Percentiles rank a stretch among this genome's conserved stretches.
phyloP scores from a whole-genome alignment of 2,113 vertebrate genomes.

The Eonycteris spelaea region DNA sequence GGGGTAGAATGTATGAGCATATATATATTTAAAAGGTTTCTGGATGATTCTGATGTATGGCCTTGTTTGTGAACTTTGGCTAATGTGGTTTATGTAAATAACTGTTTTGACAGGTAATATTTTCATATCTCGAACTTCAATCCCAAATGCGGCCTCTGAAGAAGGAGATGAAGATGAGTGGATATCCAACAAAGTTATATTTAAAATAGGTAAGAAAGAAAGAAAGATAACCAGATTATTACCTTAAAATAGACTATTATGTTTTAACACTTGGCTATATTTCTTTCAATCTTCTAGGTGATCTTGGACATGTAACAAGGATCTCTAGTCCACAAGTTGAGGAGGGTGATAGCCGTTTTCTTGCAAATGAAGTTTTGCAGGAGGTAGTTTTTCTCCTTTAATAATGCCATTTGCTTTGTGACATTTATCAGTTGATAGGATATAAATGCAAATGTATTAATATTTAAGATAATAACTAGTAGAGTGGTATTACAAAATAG shows the following conservation, averaged over 20 bases:
- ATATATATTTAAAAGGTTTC: background rate
- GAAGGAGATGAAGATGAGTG: conserved; percentile 95
- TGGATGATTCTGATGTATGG: conserved; percentile 10
- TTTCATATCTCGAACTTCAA: conserved; percentile 93
- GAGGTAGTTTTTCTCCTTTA: conserved; percentile 86
- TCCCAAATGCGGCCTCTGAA: conserved; percentile 84
- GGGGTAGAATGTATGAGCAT: background rate
- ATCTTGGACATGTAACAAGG: conserved; percentile 96
- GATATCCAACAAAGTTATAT: conserved; percentile 88
- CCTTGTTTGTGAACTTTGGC: conserved; percentile 34
- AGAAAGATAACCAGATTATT: background rate
- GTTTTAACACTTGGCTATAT: conserved; percentile 25
- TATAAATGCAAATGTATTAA: conserved; percentile 14
- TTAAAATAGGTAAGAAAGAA: conserved; percentile 93
- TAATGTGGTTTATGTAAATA: conserved; percentile 32
- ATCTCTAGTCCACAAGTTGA: conserved; percentile 96
- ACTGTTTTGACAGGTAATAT: conserved; percentile 91
- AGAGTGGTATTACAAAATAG: background rate
- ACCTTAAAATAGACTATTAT: conserved; percentile 23
- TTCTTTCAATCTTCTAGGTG: conserved; percentile 84
- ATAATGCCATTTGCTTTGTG: conserved; percentile 8
- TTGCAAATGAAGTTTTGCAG: conserved; percentile 97
- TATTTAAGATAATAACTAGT: background rate
- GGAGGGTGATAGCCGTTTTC: conserved; percentile 96
- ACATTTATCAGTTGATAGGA: background rate